Conservation (phyloP, 2,113 vertebrate genomes). For the Solea solea region DNA sequence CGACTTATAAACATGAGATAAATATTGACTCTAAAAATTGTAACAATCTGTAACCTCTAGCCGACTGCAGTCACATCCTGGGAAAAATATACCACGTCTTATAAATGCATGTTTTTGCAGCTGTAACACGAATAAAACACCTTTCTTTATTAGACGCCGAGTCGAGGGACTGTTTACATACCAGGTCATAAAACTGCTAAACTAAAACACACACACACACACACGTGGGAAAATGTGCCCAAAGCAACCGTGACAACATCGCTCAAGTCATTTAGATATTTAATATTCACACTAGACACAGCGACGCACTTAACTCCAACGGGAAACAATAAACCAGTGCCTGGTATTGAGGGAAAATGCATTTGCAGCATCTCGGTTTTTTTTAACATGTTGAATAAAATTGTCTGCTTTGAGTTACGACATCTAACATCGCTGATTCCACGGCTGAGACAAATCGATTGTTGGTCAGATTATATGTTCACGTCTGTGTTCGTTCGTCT, state of each 20-base stretch:
- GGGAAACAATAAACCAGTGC: constrained; percentile 9
- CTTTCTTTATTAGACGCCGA: constrained; percentile 9
- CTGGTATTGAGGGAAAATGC: constrained; percentile 16
- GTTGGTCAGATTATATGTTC: background rate
- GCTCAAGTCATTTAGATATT: constrained; percentile 19
- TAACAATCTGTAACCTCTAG: no score
- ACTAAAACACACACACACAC: constrained; percentile 18
- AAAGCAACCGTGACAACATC: constrained; percentile 21
- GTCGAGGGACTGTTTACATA: constrained; percentile 33
- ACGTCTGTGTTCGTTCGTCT: no score
- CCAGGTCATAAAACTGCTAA: constrained; percentile 35
- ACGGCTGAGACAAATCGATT: constrained; percentile 5
- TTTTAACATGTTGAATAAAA: no score
- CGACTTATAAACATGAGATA: no score
- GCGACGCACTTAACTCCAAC: constrained; percentile 16
- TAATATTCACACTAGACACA: constrained; percentile 27
- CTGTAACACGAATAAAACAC: constrained; percentile 23
- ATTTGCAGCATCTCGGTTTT: no score
- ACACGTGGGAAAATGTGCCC: constrained; percentile 15
- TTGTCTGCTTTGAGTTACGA: no score
- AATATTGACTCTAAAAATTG: no score
- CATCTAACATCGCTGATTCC: background rate
- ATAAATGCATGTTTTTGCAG: constrained; percentile 25
- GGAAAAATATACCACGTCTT: background rate
- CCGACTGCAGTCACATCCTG: no score